Percentiles rank a stretch among this genome's conserved stretches.
Evolutionary conservation across 2,888 invertebrate species (phyloP).

Genomic region (Labia minor): DNA sequence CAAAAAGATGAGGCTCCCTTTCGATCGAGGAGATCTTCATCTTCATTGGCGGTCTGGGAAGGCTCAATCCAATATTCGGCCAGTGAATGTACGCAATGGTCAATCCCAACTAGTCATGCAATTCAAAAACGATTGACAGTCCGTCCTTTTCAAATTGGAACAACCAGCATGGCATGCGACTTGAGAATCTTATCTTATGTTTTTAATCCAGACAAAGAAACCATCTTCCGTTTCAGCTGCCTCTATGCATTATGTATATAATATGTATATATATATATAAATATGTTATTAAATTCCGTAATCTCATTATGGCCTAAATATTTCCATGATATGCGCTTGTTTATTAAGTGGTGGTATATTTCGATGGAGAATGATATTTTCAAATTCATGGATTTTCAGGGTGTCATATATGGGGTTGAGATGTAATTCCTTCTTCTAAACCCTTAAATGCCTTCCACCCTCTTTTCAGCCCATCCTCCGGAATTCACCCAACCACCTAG

Average conservation of each 20-base stretch:
- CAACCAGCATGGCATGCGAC: too few species aligned
- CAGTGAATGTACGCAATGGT: too few species aligned
- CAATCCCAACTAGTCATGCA: too few species aligned
- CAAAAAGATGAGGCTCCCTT: not conserved
- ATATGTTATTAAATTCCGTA: not conserved
- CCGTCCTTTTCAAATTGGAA: too few species aligned
- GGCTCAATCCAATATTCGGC: too few species aligned
- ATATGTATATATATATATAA: too few species aligned
- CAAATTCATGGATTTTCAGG: slow-evolving; percentile 13
- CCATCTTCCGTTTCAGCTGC: not conserved
- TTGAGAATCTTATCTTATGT: too few species aligned
- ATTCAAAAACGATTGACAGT: too few species aligned
- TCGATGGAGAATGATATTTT: not conserved
- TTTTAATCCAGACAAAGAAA: not conserved
- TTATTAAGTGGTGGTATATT: slow-evolving; percentile 1
- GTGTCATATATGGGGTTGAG: not conserved
- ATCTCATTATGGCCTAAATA: not conserved
- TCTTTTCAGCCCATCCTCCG: not conserved
- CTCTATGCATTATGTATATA: not conserved
- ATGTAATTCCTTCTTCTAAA: slow-evolving; percentile 5
- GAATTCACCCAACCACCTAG: not conserved
- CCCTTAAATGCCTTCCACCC: not conserved
- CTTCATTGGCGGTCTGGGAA: not conserved
- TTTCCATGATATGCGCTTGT: not conserved
- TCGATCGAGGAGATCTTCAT: not conserved